Percentiles rank a stretch among this genome's conserved stretches.
phyloP scores from a whole-genome alignment of 2,888 invertebrate genomes.

The Acronicta alni region DNA sequence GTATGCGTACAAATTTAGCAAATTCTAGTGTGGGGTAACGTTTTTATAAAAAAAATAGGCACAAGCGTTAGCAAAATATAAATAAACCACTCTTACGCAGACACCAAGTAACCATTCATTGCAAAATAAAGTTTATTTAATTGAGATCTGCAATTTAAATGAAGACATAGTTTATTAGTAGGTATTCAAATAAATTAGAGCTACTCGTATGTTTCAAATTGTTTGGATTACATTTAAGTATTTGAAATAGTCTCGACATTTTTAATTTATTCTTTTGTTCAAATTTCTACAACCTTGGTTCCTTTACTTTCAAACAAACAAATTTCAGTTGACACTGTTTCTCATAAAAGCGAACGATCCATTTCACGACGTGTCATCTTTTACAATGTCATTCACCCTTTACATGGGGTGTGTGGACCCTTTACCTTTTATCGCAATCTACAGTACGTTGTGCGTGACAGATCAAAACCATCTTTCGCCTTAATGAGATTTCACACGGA shows the following conservation, averaged over 20 bases:
- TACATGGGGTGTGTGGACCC: constrained; percentile 52
- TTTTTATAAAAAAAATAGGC: too few species aligned
- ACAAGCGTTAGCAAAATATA: too few species aligned
- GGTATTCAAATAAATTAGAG: background rate
- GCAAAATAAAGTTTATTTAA: too few species aligned
- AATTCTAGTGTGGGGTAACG: too few species aligned
- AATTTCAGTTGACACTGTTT: constrained; percentile 54
- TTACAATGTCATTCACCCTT: constrained; percentile 67
- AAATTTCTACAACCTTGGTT: constrained; percentile 32
- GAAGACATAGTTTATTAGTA: too few species aligned
- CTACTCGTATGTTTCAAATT: too few species aligned
- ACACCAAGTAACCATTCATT: too few species aligned
- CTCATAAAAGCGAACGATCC: constrained; percentile 71
- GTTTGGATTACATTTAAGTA: background rate
- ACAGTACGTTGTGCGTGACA: constrained; percentile 56
- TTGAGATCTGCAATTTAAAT: too few species aligned
- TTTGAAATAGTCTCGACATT: too few species aligned
- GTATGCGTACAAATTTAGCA: too few species aligned
- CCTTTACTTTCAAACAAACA: constrained; percentile 44
- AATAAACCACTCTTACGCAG: too few species aligned
- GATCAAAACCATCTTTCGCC: constrained; percentile 54
- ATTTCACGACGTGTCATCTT: constrained; percentile 71
- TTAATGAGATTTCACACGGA: constrained; percentile 52
- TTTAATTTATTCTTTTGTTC: too few species aligned
- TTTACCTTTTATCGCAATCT: constrained; percentile 57